Evolutionary conservation across 1,140 invertebrate species (phyloP).

Genomic region (Helicorthomorpha holstii): DNA sequence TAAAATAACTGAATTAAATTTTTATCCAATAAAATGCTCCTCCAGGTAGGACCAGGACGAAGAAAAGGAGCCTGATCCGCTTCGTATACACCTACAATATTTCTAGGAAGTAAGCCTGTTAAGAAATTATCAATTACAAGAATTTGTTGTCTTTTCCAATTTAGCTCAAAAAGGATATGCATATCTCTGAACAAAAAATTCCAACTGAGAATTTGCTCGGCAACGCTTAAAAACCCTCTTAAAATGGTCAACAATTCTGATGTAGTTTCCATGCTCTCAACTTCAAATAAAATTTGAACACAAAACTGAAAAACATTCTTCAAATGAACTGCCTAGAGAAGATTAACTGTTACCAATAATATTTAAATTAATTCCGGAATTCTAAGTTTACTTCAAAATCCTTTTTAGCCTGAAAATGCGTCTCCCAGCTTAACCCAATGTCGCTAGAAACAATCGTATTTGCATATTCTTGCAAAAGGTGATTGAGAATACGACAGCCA

Average conservation of each 20-base stretch:
- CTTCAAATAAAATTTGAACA: conserved; percentile 35
- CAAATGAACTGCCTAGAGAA: conserved; percentile 41
- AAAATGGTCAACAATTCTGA: conserved; percentile 27
- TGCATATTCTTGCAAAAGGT: conserved; percentile 72
- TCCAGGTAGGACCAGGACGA: conserved; percentile 44
- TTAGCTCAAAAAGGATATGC: conserved; percentile 38
- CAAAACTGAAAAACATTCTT: conserved; percentile 59
- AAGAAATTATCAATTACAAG: not conserved
- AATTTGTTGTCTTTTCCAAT: not conserved
- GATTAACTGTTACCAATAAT: not conserved
- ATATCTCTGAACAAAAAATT: conserved; percentile 44
- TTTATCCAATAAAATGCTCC: conserved; percentile 53
- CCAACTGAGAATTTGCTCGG: conserved; percentile 56
- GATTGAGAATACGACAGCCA: conserved; percentile 60
- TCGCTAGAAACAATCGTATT: conserved; percentile 66
- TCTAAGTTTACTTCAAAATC: conserved; percentile 66
- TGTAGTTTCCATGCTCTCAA: conserved; percentile 35
- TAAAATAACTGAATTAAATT: conserved; percentile 58
- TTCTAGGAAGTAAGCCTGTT: conserved; percentile 37
- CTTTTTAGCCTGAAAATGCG: conserved; percentile 65
- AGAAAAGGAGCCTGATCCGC: conserved; percentile 44
- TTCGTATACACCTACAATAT: conserved; percentile 50
- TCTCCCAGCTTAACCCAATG: conserved; percentile 67
- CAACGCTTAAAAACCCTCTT: conserved; percentile 48
- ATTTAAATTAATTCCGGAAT: no score